Percentiles rank a stretch among this genome's conserved stretches.
Conservation (phyloP, 2,113 vertebrate species). For the Sprattus sprattus region DNA sequence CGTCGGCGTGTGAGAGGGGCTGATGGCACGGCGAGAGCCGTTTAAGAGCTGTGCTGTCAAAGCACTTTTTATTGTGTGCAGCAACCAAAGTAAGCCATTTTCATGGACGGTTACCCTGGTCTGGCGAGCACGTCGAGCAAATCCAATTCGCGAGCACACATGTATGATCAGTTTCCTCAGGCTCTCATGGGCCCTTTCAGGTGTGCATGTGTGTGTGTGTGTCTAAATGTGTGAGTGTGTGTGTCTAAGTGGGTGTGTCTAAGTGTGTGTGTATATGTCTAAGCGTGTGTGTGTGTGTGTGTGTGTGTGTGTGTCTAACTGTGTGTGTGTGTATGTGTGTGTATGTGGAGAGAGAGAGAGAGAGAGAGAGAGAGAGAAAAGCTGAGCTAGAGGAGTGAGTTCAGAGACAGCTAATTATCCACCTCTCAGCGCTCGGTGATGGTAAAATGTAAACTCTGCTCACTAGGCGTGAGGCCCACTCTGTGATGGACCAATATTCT, state of each 20-base stretch:
- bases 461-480: background rate
- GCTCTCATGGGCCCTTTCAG: background rate
- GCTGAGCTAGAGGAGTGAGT: background rate
- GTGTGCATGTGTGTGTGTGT: background rate
- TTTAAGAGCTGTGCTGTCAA: conserved; percentile 39
- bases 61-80: conserved; percentile 32
- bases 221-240: background rate
- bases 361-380: too few species aligned
- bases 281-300: background rate
- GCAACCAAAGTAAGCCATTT: conserved; percentile 41
- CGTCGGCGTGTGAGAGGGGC: conserved; percentile 4
- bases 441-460: background rate
- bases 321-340: background rate
- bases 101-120: conserved; percentile 37
- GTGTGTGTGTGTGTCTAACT: background rate
- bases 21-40: conserved; percentile 6
- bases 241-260: background rate
- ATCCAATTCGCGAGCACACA: conserved; percentile 17
- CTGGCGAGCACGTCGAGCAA: conserved; percentile 16
- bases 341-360: background rate
- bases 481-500: background rate
- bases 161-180: conserved; percentile 20
- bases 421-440: background rate
- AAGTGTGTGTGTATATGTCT: background rate
- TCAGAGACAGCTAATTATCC: conserved; percentile 8